Evolutionary conservation across 2,113 vertebrate genomes (phyloP), one percentile per base, ranked within the genome.

Genomic region (Trichomycterus rosablanca): DNA sequence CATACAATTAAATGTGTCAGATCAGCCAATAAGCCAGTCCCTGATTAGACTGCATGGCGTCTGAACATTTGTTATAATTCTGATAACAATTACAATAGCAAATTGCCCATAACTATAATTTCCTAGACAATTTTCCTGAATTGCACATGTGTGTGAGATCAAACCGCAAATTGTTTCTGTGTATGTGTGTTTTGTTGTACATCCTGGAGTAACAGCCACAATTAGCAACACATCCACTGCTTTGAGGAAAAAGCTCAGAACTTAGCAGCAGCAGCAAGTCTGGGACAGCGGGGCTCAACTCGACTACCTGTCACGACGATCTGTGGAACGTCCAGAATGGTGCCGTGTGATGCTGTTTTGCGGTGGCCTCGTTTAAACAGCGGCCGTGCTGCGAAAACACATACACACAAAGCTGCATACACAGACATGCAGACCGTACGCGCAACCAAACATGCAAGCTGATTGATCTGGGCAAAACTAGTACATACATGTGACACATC

Each of bases 271-370:
- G 40, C 3, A 12, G 15, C 14, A 39, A 24, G 59, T 18, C 48
- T 39, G 48, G n/a, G 49, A 70, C 69, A 76, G 66, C 74, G 68
- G 62, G 59, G 69, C 74, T 76, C 68, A 51, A 68, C 43, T 76
- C 85, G 81, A 90, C 89, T 99, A 99, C 96, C 96, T 99, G 96
- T 89, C 86, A 94, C 86, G 95, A 95, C 84, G 95, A 97, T 96
- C 94, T 97, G 91, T 90, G 96, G 95, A 86, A 97, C 88, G 89
- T 99, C 96, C 93, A 97, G 93, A 92, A 99, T 97, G 92, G 93
- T 99, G 89, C 96, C 96, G 87, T 88, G 92, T 74, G 96, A 99
- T 82, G 96, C 96, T 54, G 96, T 99, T 97, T 99, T 99, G 94
- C 95, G 95, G 80, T 99, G 96, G 85, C 96, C 94, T 90, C 89